Evolutionary conservation across 2,888 invertebrate species (phyloP).

Genomic region (Melinaea marsaeus): DNA sequence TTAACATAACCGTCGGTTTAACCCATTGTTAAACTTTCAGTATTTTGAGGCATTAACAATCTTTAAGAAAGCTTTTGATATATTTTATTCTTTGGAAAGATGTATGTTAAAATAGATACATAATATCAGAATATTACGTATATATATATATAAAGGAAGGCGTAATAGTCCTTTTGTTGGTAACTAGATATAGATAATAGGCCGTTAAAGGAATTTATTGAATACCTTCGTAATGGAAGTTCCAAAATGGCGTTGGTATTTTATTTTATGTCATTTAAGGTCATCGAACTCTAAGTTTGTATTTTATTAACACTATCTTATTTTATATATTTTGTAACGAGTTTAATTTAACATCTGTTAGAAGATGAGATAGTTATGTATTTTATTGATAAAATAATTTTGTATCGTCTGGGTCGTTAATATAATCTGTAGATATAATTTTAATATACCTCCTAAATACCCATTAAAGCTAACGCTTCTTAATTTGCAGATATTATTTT

Average conservation of each 20-base stretch:
- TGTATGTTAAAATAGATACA: not conserved
- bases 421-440: too few relatives aligned
- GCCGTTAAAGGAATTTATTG: conserved; percentile 4
- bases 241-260: not conserved
- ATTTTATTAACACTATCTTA: not conserved
- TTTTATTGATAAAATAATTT: too few relatives aligned
- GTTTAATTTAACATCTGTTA: too few relatives aligned
- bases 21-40: not conserved
- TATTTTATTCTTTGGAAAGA: not conserved
- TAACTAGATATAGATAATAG: conserved; percentile 1
- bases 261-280: not conserved
- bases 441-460: too few relatives aligned
- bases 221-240: not conserved
- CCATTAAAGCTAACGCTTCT: too few relatives aligned
- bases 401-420: too few relatives aligned
- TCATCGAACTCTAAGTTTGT: not conserved
- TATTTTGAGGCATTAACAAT: not conserved
- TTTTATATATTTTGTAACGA: not conserved
- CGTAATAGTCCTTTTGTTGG: not conserved
- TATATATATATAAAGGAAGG: not conserved
- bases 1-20: not conserved
- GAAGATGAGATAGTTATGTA: too few relatives aligned
- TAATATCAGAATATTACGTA: not conserved
- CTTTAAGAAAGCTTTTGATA: too few relatives aligned
- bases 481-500: too few relatives aligned